phyloP scores from a whole-genome alignment of 2,113 vertebrate species.

The Lophochroa leadbeateri region DNA sequence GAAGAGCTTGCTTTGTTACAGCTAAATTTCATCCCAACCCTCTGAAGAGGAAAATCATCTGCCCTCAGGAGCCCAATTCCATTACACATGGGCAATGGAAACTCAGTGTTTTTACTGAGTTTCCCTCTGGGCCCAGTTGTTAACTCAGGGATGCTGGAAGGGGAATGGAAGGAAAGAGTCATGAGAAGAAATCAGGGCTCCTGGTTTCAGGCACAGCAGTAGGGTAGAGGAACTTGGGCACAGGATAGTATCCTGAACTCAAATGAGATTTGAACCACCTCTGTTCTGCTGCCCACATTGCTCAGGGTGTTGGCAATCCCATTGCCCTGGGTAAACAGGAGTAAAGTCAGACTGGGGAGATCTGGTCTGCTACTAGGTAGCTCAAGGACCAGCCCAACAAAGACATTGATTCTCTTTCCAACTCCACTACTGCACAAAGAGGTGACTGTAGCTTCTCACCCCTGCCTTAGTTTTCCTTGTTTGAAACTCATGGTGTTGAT shows the following conservation, averaged over 20 bases:
- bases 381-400: neutral
- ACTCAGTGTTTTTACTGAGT: neutral
- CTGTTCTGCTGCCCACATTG: neutral
- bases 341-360: neutral
- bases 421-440: neutral
- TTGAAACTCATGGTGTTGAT: neutral
- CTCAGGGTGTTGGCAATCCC: neutral
- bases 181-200: neutral
- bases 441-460: neutral
- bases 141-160: neutral
- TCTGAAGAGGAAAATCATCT: neutral
- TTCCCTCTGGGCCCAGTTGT: fast-evolving
- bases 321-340: neutral
- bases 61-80: neutral
- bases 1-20: neutral
- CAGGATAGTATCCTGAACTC: neutral
- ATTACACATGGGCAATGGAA: neutral
- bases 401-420: neutral
- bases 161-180: neutral
- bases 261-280: neutral
- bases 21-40: neutral
- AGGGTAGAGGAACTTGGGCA: neutral
- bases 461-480: neutral
- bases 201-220: neutral
- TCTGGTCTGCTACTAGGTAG: neutral